Evolutionary conservation across 2,888 invertebrate genomes (phyloP).

Genomic region (Branchipolynoe longqiensis): DNA sequence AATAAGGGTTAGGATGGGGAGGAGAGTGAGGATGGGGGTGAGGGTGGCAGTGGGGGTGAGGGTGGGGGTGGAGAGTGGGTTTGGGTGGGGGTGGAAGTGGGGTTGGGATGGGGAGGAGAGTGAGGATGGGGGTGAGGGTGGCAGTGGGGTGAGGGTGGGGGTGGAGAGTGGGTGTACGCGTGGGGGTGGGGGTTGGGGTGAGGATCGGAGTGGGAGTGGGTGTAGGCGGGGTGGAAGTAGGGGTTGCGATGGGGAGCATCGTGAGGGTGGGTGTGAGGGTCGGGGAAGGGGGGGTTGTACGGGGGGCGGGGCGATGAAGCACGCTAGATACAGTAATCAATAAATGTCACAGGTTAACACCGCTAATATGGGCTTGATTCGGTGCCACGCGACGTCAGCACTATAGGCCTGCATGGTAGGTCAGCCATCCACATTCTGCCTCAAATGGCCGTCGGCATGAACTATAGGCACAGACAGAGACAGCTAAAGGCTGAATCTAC

Average conservation of each 20-base stretch:
- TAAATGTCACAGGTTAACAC: slow-evolving; percentile 30
- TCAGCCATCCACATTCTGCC: slow-evolving; percentile 15
- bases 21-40: background rate
- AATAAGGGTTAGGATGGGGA: background rate
- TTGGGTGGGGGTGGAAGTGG: background rate
- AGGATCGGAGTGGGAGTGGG: background rate
- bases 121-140: too few relatives aligned
- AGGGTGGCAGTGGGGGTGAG: background rate
- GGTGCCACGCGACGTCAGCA: slow-evolving; percentile 11
- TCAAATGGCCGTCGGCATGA: slow-evolving; percentile 39
- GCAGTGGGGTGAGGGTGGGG: background rate
- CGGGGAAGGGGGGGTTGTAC: background rate
- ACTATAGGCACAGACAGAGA: background rate
- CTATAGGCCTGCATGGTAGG: slow-evolving; percentile 7
- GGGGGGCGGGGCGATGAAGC: too few relatives aligned
- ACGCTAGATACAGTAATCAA: background rate
- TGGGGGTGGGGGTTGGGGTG: background rate
- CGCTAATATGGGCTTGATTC: slow-evolving; percentile 19
- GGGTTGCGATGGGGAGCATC: background rate
- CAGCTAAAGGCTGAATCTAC: slow-evolving; percentile 32
- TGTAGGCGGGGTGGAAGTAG: background rate
- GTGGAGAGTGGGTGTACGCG: background rate
- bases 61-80: background rate
- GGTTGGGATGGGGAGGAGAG: background rate
- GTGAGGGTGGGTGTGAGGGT: background rate